Evolutionary conservation across 2,797 vertebrate species (phyloP), one percentile per base, ranked within the genome.

Genomic region (Sebastes ruberrimus): DNA sequence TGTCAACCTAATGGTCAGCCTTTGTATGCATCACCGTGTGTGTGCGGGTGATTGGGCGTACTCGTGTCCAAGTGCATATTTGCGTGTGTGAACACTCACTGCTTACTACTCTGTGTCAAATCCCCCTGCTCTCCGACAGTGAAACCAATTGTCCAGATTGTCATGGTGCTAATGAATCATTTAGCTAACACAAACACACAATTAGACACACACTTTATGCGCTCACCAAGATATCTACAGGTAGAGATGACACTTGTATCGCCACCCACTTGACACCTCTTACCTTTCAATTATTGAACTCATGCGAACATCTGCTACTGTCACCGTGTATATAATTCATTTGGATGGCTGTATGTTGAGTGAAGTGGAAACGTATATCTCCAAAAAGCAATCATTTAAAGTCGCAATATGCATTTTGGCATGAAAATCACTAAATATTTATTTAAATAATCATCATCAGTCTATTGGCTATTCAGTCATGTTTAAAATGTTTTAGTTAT

Each of bases 91-190:
- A 16, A 23, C 56, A 28, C 65, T 53, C 22, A 49, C 1, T 2
- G 14, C 53, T 74, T 55, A 79, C 33, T 7, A 23, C 46, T 73
- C 28, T 57, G 77, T 73, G 78, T 82, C 32, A 82, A 42, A 74
- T 84, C 56, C 46, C 42, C 42, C 59, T 30, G 71, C 74, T 78
- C 65, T 69, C 74, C 9, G 1, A 80, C 84, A 77, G 74, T 59
- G 79, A 71, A 13, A 79, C 38, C 81, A 74, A 53, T 79, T 73
- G 76, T 66, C 74, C 72, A 73, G 69, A 73, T 60, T 83, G 82
- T 84, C 76, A 82, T 8, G 22, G 59, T 57, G 75, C 27, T 88
- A 83, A 91, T 90, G 81, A 89, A 72, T 86, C 81, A 81, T 80
- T 91, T 85, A 71, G 59, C 49, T 11, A 5, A 52, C 46, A 53